phyloP scores from a whole-genome alignment of 1,140 invertebrate genomes.

The Drosophila ambigua region DNA sequence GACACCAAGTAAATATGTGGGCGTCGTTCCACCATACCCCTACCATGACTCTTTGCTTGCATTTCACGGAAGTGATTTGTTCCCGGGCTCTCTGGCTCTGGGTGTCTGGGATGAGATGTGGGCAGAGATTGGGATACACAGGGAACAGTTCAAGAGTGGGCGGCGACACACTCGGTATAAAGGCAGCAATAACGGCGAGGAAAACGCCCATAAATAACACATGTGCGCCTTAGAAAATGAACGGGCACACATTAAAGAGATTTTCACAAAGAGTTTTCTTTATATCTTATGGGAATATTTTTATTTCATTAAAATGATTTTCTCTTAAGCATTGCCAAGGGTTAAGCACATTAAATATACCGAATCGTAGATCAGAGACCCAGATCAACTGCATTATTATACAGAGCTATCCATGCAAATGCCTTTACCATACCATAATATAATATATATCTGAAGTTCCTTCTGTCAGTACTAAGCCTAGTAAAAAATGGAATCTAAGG shows the following conservation, averaged over 20 bases:
- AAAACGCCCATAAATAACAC: conserved; percentile 35
- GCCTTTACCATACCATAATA: conserved; percentile 15
- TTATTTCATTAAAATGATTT: not conserved
- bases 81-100: conserved; percentile 1
- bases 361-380: not conserved
- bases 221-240: conserved; percentile 24
- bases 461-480: conserved; percentile 6
- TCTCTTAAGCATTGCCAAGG: not conserved
- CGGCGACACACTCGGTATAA: conserved; percentile 27
- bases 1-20: conserved; percentile 44
- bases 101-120: conserved; percentile 7
- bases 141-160: conserved; percentile 29
- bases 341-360: conserved; percentile 18
- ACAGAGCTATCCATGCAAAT: conserved; percentile 32
- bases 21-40: conserved; percentile 5
- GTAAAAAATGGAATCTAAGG: conserved; percentile 34
- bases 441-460: conserved; percentile 1
- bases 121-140: conserved; percentile 34
- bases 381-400: conserved; percentile 19
- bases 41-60: conserved; percentile 14
- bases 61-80: conserved; percentile 53
- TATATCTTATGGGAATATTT: not conserved
- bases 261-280: not conserved
- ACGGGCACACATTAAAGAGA: not conserved
- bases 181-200: conserved; percentile 1